Evolutionary conservation across 2,113 vertebrate genomes (phyloP).

Genomic region (Oncorhynchus tshawytscha): DNA sequence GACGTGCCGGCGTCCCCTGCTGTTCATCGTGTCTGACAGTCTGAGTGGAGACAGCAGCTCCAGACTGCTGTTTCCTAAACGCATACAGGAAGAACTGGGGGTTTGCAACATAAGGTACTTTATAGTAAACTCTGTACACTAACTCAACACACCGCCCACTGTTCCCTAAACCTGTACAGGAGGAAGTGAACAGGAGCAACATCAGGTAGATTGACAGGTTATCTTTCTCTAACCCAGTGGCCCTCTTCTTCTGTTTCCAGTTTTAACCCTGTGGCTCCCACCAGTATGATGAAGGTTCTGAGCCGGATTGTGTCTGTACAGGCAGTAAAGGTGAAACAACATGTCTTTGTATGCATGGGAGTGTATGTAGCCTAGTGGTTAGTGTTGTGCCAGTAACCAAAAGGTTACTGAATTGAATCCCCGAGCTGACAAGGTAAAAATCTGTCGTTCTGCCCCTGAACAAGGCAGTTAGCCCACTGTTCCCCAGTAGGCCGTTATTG

Average conservation of each 20-base stretch:
- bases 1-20: conserved; percentile 80
- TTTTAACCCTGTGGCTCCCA: conserved; percentile 95
- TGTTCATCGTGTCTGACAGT: conserved; percentile 90
- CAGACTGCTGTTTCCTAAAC: conserved; percentile 82
- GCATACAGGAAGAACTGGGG: conserved; percentile 82
- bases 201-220: neutral
- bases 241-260: conserved; percentile 65
- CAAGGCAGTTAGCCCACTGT: no score
- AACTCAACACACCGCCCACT: neutral
- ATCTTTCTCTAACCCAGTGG: neutral
- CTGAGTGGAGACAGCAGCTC: conserved; percentile 82
- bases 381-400: no score
- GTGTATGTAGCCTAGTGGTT: neutral
- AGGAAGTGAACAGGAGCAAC: neutral
- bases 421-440: no score
- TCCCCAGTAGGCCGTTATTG: no score
- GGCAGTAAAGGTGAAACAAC: conserved; percentile 77
- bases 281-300: conserved; percentile 90
- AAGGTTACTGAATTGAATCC: no score
- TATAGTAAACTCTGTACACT: neutral
- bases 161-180: neutral
- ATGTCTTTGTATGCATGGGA: conserved; percentile 33
- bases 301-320: conserved; percentile 80
- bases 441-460: no score
- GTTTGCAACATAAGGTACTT: conserved; percentile 80